A percentile compares a stretch with the other conserved stretches of the same genome.
Evolutionary conservation across 2,113 vertebrate genomes (phyloP).

Genomic region (Dissostichus mawsoni): DNA sequence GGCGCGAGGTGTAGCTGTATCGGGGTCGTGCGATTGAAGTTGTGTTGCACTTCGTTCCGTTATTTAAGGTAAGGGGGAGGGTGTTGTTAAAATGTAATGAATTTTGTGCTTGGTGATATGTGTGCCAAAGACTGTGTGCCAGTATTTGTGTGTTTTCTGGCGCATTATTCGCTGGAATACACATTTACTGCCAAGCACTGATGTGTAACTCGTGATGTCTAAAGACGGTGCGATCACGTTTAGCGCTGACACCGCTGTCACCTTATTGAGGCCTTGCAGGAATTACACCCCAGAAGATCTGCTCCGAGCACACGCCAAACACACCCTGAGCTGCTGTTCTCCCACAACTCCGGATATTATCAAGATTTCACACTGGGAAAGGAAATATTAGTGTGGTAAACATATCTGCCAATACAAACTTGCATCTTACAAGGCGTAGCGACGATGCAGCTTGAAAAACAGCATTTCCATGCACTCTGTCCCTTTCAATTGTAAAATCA

Average conservation of each 20-base stretch:
- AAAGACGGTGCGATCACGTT: conserved; percentile 64
- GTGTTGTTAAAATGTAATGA: conserved; percentile 53
- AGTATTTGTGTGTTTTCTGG: conserved; percentile 53
- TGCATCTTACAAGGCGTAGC: conserved; percentile 81
- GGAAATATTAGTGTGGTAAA: conserved; percentile 84
- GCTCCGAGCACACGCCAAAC: conserved; percentile 66
- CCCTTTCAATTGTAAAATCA: conserved; percentile 88
- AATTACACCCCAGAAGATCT: conserved; percentile 76
- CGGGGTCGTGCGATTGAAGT: conserved; percentile 66
- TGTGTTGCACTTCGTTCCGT: conserved; percentile 60
- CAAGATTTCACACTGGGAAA: conserved; percentile 83
- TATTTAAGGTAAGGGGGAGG: conserved; percentile 69
- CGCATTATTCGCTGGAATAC: conserved; percentile 16
- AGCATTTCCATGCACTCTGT: conserved; percentile 83
- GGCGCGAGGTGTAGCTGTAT: conserved; percentile 63
- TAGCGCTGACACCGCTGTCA: conserved; percentile 71
- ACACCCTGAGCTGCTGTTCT: conserved; percentile 71
- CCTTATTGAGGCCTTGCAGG: conserved; percentile 77
- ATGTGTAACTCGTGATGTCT: conserved; percentile 50
- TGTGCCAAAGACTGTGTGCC: conserved; percentile 43
- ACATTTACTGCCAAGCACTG: conserved; percentile 3
- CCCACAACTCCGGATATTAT: conserved; percentile 78
- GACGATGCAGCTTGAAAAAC: conserved; percentile 72
- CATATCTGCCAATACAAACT: conserved; percentile 85
- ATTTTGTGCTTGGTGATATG: conserved; percentile 58